Evolutionary conservation across 1,140 invertebrate genomes (phyloP), one percentile per base, ranked within the genome.

Genomic region (Condylostylus longicornis): DNA sequence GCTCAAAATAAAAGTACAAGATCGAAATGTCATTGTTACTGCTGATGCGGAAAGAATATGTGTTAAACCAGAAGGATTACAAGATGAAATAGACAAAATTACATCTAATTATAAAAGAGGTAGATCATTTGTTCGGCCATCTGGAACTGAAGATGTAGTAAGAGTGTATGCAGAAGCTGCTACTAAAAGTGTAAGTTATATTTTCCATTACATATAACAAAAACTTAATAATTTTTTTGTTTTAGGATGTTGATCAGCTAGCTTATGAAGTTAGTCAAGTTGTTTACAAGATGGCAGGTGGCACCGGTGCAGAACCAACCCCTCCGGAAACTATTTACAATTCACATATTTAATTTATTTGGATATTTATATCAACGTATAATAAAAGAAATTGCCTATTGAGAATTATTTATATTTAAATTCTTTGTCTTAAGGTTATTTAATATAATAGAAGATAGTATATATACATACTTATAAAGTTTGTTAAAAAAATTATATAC

Each of bases 61-160:
- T 45, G 68, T 78, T 0, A 69, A 74, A 18, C 93, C 93, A 0
- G 64, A 67, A 22, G 85, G 82, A 7, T 66, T 98, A 2, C 93
- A 98, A 64, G 58, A 68, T 5, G 71, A 71, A 45, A 88, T 98
- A 38, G 73, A 96, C 58, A 55, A 66, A 40, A 42, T 82, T 1
- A 79, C 87, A 2, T 45, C 61, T 0, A 71, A 73, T 39, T 88
- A 82, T 55, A 56, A 63, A 6, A 69, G 69, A 48, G 88, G 79
- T 1, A 66, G 93, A 40, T 68, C 87, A 12, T 98, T 98, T 68
- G 86, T 95, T 0, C 71, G 94, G 40, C 84, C 95, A 1, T 98
- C 93, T 0, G 95, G 95, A 25, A 99, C 96, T 17, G 96, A 99
- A 67, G 88, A 98, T 63, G 68, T 97, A 19, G 84, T 98, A 2